Percentiles rank a stretch among this genome's conserved stretches.
Conservation (phyloP, 2,888 invertebrate species). For the Notodonta ziczac region DNA sequence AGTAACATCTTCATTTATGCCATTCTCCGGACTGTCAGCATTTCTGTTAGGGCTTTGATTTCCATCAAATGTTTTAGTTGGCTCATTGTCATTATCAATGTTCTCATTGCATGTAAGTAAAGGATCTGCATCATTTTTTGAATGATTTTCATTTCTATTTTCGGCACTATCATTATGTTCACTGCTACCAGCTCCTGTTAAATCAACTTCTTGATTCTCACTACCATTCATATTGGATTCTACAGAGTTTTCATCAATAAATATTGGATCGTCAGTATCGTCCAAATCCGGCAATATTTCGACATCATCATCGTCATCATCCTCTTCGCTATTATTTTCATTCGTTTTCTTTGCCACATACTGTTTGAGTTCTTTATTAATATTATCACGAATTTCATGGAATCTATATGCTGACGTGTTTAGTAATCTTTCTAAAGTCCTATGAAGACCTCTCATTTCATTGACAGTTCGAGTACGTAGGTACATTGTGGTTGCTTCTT, state of each 20-base stretch:
- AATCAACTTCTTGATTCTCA: slow-evolving; percentile 67
- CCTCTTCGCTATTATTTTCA: slow-evolving; percentile 38
- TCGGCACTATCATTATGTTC: slow-evolving; percentile 80
- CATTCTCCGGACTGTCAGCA: slow-evolving; percentile 9
- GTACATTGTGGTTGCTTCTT: slow-evolving; percentile 71
- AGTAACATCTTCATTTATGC: slow-evolving; percentile 17
- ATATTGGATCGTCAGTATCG: slow-evolving; percentile 75
- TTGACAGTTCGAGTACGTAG: slow-evolving; percentile 73
- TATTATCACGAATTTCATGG: slow-evolving; percentile 81
- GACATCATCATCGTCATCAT: slow-evolving; percentile 73
- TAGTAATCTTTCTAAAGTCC: slow-evolving; percentile 80
- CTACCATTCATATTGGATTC: slow-evolving; percentile 61
- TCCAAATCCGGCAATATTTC: slow-evolving; percentile 69
- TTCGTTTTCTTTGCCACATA: slow-evolving; percentile 70
- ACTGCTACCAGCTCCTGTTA: slow-evolving; percentile 69
- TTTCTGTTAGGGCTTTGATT: background rate
- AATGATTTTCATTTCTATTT: slow-evolving; percentile 42
- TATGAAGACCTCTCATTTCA: slow-evolving; percentile 82
- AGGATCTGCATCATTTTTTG: slow-evolving; percentile 23
- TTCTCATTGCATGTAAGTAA: slow-evolving; percentile 1
- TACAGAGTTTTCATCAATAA: slow-evolving; percentile 79
- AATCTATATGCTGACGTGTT: slow-evolving; percentile 82
- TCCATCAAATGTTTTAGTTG: background rate
- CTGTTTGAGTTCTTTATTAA: slow-evolving; percentile 81
- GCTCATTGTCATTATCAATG: slow-evolving; percentile 12